Base-by-base conservation (phyloP, 2,888 invertebrate species). In the Polymixis lichenea region DNA sequence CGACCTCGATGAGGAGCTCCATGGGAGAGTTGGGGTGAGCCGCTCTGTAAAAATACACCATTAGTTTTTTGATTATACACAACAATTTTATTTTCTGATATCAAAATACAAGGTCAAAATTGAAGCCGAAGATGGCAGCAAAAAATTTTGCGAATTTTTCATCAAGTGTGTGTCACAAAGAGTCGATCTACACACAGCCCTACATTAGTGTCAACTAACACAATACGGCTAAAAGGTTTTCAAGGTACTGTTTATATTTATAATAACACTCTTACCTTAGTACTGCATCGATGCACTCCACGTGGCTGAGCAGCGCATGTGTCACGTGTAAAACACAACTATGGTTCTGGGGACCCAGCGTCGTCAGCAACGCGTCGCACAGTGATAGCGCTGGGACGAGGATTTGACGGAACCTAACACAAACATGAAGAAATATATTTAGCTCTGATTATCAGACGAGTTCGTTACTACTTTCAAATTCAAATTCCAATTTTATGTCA, bases 301-400 rank as follows among this genome's bases (percentile, higher is more conserved):
- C 96, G 93, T 99, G 98, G 75, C 98, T 97, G 70, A 98, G 97
- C 62, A 99, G 92, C 88, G 98, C 98, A 87, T 98, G 98, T 88
- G 98, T 97, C 68, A 99, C 97, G 96, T 99, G 98, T 15, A 97
- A 95, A 22, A 98, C 97, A 68, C 98, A 98, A 72, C 98, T 98
- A 93, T 98, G 98, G 95, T 99, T 99, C 88, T 98, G 98, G 0
- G 98, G 97, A 49, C 99, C 99, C 68, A 99, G 97, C 0, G 98
- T 98, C 0, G 98, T 98, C 38, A 99, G 97, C 65, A 99, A 94
- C 19, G 98, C 98, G 91, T 98, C 98, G 91, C 98, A 98, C 25
- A 99, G 95, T 83, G 98, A 97, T 78, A 99, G 94, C 32, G 98
- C 98, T 0, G 99, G 98, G 72, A 98, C 97, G 82, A 99, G 97